Base-by-base conservation (phyloP, 2,888 invertebrate species). In the Diabrotica balteata region DNA sequence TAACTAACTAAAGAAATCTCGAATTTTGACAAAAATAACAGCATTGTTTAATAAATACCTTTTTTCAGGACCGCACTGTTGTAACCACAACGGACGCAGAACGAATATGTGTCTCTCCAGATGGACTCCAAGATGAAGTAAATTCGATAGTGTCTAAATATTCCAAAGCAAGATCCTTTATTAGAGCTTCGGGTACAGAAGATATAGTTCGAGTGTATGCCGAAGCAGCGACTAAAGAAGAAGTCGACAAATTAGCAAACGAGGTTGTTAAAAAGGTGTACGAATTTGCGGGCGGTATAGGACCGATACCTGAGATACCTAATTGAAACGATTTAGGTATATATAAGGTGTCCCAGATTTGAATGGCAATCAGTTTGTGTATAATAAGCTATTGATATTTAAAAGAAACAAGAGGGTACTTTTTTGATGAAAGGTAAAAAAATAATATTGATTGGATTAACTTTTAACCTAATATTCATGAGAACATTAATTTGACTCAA, bases 131-230 rank as follows among this genome's bases (percentile, higher is more conserved):
- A 84, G 85, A 87, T 0, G 88, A 88, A 73, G 94, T 99, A 66
- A 88, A 97, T 80, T 84, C 86, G 62, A 81, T 93, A 0, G 93
- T 93, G 7, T 80, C 86, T 0, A 87, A 88, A 60, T 94, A 92
- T 82, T 84, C 85, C 7, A 87, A 88, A 73, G 96, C 92, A 0
- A 86, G 98, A 62, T 88, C 96, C 5, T 98, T 99, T 86, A 96
- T 97, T 0, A 88, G 98, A 57, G 93, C 99, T 0, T 98, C 98
- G 0, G 99, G 99, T 8, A 99, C 99, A 0, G 99, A 99, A 85
- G 97, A 99, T 83, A 88, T 98, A 9, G 93, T 99, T 2, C 87
- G 99, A 70, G 93, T 99, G 0, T 99, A 98, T 84, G 96, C 97
- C 0, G 99, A 99, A 85, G 96, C 96, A 3, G 89, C 91, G 42